Base-by-base conservation (phyloP, 2,888 invertebrate species). In the Melangyna quadrimaculata region DNA sequence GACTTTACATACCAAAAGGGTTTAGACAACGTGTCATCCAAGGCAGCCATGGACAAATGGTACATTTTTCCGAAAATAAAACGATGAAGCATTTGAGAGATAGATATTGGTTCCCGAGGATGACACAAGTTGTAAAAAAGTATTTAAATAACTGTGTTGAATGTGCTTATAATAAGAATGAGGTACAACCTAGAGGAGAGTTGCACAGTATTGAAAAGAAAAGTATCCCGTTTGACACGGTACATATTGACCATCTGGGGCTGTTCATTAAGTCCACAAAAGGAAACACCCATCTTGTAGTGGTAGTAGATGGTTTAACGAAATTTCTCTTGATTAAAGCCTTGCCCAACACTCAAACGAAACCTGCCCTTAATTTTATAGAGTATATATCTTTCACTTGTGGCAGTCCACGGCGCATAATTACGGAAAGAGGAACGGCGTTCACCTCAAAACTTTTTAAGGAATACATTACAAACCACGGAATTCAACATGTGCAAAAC, bases 21-120 rank as follows among this genome's bases (percentile, higher is more conserved):
- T 12, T 37, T 4, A 37, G 37, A 37, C 37, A 37, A 2, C 37
- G 37, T 37, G 37, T 37, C 3, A 2, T 37, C 0, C 37, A 14
- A 37, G 37, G 37, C 2, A 37, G 37, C 14, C 37, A 37, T 14
- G 14, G 14, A 0, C 37, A 37, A 37, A 37, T 37, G 37, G 37
- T 12, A 14, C 37, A 37, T 37, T 37, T 14, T 14, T 37, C 37
- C 4, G 9, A 10, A 55, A 67, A 67, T 0, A 80, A 70, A 27
- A 80, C 63, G 1, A 61, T 51, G 0, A 74, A 40, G 19, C 74
- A 80, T 27, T 14, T 74, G 0, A 35, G 12, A 19, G 73, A 32
- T 5, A 57, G 80, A 10, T 77, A 77, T 14, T 78, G 82, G 72
- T 82, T 82, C 1, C 77, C 67, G 0, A 43, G 69, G 5, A 55